These are phyloP conservation scores for Serrognathus titanus DNA, from an alignment of 2,888 invertebrate species.

Conservation along the genomic window DNA sequence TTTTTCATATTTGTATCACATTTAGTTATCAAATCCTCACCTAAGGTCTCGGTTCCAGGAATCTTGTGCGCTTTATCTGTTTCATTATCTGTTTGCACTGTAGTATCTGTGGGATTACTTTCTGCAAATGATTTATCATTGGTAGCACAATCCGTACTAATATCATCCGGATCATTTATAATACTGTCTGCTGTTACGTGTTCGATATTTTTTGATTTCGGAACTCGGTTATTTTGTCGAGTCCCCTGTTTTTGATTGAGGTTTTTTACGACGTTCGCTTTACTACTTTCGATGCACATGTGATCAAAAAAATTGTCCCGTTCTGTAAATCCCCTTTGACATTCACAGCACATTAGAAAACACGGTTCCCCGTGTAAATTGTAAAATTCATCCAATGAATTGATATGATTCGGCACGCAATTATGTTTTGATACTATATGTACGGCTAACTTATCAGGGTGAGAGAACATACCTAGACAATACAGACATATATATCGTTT, in stretches of 20 bases:
- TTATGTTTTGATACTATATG: constrained; percentile 78
- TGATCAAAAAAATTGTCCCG: constrained; percentile 74
- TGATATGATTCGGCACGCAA: constrained; percentile 67
- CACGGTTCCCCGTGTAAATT: constrained; percentile 64
- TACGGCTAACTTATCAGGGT: constrained; percentile 72
- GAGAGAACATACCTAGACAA: constrained; percentile 79
- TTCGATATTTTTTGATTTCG: constrained; percentile 11
- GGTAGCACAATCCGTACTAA: too few species aligned
- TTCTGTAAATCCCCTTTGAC: constrained; percentile 74
- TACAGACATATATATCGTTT: constrained; percentile 78
- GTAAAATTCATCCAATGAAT: constrained; percentile 62
- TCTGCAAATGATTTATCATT: too few species aligned
- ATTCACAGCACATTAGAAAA: constrained; percentile 76
- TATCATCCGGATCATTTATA: constrained; percentile 19
- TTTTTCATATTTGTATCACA: too few species aligned
- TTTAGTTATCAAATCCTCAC: too few species aligned
- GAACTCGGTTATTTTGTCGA: constrained; percentile 4
- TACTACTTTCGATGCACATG: constrained; percentile 52
- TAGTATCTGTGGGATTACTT: too few species aligned
- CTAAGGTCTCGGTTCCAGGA: too few species aligned
- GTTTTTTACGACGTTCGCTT: constrained; percentile 4
- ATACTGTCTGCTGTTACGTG: constrained; percentile 31
- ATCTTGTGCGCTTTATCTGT: too few species aligned
- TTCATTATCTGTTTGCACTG: too few species aligned
- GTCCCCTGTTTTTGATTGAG: not conserved